These are phyloP conservation scores for Bursaphelenchus okinawaensis DNA, from an alignment of 2,888 invertebrate genomes.

Conservation along the genomic window DNA sequence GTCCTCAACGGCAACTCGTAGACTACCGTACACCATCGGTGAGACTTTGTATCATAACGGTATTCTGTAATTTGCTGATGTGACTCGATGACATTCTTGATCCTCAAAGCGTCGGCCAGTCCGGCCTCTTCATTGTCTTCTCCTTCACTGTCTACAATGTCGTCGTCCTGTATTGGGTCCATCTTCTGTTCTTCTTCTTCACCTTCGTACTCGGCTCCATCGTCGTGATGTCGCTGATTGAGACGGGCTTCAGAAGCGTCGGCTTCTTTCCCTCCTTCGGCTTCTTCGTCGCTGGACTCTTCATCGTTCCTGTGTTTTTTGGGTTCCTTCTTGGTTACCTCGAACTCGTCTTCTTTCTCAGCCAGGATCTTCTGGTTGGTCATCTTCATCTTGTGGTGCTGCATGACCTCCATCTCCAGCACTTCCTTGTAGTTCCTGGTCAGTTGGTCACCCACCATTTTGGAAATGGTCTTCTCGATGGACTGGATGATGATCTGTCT, in stretches of 20 bases:
- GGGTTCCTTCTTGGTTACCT: neutral
- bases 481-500: constrained; percentile 57
- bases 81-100: constrained; percentile 58
- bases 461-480: constrained; percentile 65
- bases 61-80: constrained; percentile 66
- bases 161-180: constrained; percentile 23
- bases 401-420: constrained; percentile 24
- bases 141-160: constrained; percentile 43
- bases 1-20: constrained; percentile 64
- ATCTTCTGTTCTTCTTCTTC: constrained; percentile 45
- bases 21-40: constrained; percentile 75
- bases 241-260: constrained; percentile 51
- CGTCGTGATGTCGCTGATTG: constrained; percentile 46
- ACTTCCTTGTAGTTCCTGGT: constrained; percentile 23
- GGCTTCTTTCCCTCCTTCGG: constrained; percentile 45
- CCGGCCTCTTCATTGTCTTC: constrained; percentile 66
- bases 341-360: constrained; percentile 5
- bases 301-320: constrained; percentile 23
- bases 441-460: constrained; percentile 14
- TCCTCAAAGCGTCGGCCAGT: constrained; percentile 63
- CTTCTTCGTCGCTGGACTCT: constrained; percentile 45
- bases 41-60: constrained; percentile 70
- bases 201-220: constrained; percentile 53
- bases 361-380: constrained; percentile 13
- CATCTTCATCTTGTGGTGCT: constrained; percentile 16